phyloP scores from a whole-genome alignment of 1,140 invertebrate species.

The Bradynema listronoti region DNA sequence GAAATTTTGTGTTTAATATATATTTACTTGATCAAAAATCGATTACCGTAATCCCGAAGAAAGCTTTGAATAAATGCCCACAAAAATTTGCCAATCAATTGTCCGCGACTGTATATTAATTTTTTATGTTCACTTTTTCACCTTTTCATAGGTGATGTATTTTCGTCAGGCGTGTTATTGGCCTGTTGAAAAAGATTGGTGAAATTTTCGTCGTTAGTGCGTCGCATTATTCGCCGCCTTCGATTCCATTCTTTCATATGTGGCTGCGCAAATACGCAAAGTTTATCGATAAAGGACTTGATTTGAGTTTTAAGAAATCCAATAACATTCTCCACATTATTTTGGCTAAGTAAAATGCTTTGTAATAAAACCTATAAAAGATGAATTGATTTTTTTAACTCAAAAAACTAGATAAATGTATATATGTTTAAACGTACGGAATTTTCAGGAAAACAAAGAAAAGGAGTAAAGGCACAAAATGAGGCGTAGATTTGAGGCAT shows the following conservation, averaged over 20 bases:
- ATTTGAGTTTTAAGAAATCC: conserved; percentile 61
- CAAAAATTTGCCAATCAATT: too few species aligned
- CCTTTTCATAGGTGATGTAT: too few species aligned
- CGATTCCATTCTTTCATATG: conserved; percentile 15
- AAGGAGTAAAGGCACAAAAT: conserved; percentile 73
- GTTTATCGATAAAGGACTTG: conserved; percentile 26
- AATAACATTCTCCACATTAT: conserved; percentile 66
- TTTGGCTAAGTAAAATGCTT: conserved; percentile 66
- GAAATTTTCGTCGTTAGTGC: conserved; percentile 10
- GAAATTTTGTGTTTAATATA: too few species aligned
- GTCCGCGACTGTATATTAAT: too few species aligned
- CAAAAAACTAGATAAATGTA: conserved; percentile 12
- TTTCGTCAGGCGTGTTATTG: too few species aligned
- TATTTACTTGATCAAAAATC: too few species aligned
- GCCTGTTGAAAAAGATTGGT: conserved; percentile 13
- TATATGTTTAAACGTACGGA: conserved; percentile 64
- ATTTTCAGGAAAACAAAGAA: conserved; percentile 66
- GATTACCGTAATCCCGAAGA: too few species aligned
- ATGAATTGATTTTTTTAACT: conserved; percentile 23
- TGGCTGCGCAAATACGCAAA: conserved; percentile 31
- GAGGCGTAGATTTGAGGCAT: conserved; percentile 71
- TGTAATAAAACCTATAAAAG: conserved; percentile 66
- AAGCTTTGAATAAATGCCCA: too few species aligned
- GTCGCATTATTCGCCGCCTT: conserved; percentile 10
- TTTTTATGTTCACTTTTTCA: too few species aligned